A percentile compares a stretch with the other conserved stretches of the same genome.
phyloP scores from a whole-genome alignment of 2,888 invertebrate species.

The Eupeodes latifasciatus region DNA sequence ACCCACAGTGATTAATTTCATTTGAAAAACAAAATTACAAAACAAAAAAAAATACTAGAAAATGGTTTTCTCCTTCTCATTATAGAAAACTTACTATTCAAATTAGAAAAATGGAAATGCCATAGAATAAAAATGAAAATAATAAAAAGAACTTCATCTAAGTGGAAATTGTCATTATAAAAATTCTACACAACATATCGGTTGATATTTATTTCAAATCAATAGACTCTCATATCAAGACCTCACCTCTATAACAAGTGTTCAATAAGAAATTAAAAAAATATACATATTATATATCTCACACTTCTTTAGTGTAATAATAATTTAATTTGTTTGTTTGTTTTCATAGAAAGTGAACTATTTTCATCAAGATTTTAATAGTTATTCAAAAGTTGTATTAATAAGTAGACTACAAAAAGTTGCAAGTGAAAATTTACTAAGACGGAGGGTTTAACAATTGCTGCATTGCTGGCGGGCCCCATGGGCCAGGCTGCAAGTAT shows the following conservation, averaged over 20 bases:
- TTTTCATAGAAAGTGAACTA: constrained; percentile 7
- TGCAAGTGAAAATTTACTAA: constrained; percentile 81
- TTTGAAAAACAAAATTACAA: constrained; percentile 35
- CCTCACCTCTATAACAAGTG: neutral
- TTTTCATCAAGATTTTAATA: neutral
- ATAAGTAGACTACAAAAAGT: constrained; percentile 20
- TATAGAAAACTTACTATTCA: neutral
- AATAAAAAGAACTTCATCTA: neutral
- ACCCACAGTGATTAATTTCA: constrained; percentile 58
- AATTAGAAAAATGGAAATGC: constrained; percentile 15
- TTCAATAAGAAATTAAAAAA: neutral
- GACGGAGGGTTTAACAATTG: constrained; percentile 84
- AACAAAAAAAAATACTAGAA: neutral
- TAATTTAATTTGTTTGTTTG: neutral
- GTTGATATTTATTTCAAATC: neutral
- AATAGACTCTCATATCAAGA: neutral
- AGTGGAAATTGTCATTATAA: neutral
- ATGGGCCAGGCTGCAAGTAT: constrained; percentile 93
- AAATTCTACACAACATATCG: neutral
- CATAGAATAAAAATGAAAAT: neutral
- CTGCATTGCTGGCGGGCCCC: constrained; percentile 84
- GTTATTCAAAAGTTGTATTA: neutral
- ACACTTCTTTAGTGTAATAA: neutral
- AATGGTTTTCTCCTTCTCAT: constrained; percentile 21
- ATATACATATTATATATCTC: no score